A percentile compares a stretch with the other conserved stretches of the same genome.
These are phyloP conservation scores for Sialia sialis DNA, from an alignment of 2,113 vertebrate genomes.

Conservation along the genomic window DNA sequence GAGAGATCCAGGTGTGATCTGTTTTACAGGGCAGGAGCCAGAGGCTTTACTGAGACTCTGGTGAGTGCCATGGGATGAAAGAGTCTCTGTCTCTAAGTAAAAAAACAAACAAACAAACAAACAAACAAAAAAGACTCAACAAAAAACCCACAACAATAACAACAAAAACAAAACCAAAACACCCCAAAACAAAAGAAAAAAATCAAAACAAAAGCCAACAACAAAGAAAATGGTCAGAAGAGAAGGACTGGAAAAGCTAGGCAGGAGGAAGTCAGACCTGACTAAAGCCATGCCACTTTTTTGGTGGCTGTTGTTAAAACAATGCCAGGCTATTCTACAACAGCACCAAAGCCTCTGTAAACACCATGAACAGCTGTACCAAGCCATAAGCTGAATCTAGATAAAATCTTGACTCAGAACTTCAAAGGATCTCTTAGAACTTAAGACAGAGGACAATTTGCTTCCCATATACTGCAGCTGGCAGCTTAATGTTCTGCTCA, in stretches of 20 bases:
- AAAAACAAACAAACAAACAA: not conserved
- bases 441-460: not conserved
- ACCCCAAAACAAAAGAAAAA: not conserved
- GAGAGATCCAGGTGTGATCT: not conserved
- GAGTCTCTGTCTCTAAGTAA: not conserved
- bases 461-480: not conserved
- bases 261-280: not conserved
- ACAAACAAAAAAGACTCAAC: too few relatives aligned
- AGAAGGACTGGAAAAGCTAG: not conserved
- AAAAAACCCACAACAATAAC: too few relatives aligned
- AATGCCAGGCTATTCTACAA: not conserved
- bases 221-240: not conserved
- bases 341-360: not conserved
- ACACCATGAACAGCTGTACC: not conserved
- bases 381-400: not conserved
- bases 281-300: not conserved
- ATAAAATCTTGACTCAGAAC: slow-evolving; percentile 16
- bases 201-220: too few relatives aligned
- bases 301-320: not conserved
- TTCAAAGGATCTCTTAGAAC: not conserved
- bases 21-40: not conserved
- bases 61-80: not conserved
- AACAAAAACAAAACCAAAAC: too few relatives aligned
- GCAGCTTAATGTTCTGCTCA: slow-evolving; percentile 45
- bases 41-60: not conserved